A percentile compares a stretch with the other conserved stretches of the same genome.
Evolutionary conservation across 2,797 vertebrate species (phyloP).

Genomic region (Oreochromis mossambicus): DNA sequence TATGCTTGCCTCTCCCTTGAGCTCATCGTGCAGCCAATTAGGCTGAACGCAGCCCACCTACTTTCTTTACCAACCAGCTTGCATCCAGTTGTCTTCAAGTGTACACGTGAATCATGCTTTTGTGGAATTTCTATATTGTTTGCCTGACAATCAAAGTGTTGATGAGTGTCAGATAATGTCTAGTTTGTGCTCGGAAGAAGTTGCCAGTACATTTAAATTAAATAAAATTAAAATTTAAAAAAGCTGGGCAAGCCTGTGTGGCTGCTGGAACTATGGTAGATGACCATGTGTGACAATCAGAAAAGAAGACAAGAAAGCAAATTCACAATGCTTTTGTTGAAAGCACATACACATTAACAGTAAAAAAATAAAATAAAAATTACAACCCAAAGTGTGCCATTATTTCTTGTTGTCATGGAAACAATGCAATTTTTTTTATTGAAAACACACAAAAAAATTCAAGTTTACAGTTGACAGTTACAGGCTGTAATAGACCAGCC

Average conservation of each 20-base stretch:
- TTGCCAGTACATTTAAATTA: neutral
- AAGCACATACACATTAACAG: neutral
- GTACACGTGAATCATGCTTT: conserved; percentile 48
- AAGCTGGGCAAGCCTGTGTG: neutral
- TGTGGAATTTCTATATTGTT: conserved; percentile 32
- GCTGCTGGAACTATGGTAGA: neutral
- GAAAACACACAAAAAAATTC: neutral
- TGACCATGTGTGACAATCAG: neutral
- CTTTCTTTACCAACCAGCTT: conserved; percentile 34
- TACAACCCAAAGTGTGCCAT: conserved; percentile 24
- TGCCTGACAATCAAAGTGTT: conserved; percentile 39
- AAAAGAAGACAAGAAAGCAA: neutral
- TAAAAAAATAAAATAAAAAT: neutral
- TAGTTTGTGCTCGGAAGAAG: neutral
- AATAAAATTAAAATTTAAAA: neutral
- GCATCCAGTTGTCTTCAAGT: conserved; percentile 17
- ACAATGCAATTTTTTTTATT: conserved; percentile 15
- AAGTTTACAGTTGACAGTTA: conserved; percentile 26
- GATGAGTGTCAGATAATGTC: conserved; percentile 30
- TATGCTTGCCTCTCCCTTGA: conserved; percentile 20
- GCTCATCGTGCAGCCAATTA: conserved; percentile 35
- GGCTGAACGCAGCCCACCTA: conserved; percentile 45
- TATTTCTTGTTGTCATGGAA: conserved; percentile 55
- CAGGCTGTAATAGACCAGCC: neutral
- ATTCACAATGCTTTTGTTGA: neutral